These are phyloP conservation scores for Rotaria sp. DNA, from an alignment of 2,888 invertebrate species.

Conservation along the genomic window DNA sequence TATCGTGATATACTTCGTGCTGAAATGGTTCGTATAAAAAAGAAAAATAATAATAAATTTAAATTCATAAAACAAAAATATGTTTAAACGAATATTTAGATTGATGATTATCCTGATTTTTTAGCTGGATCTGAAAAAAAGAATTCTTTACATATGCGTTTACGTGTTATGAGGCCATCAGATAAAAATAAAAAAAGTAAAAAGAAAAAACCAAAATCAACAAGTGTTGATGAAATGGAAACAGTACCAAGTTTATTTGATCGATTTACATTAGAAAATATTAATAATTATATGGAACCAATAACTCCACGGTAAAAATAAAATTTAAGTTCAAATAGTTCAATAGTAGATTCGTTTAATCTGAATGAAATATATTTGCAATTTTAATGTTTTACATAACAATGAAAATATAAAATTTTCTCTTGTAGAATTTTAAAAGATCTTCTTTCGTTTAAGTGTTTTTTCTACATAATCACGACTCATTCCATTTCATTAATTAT, in stretches of 20 bases:
- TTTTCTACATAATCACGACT: no score
- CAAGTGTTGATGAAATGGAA: not conserved
- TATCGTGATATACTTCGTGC: not conserved
- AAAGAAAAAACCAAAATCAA: not conserved
- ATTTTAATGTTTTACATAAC: no score
- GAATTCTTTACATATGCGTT: not conserved
- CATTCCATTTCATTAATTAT: no score
- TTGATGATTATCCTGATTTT: slow-evolving; percentile 19
- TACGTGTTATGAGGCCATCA: not conserved
- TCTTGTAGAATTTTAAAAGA: no score
- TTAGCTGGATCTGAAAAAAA: not conserved
- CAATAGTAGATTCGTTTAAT: no score
- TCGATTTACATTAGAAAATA: not conserved
- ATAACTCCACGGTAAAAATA: not conserved
- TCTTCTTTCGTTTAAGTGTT: no score
- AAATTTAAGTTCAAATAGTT: no score
- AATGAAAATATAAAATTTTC: no score
- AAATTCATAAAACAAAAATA: no score
- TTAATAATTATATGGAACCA: not conserved
- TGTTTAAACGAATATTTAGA: not conserved
- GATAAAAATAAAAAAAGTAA: not conserved
- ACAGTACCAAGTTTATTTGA: slow-evolving; percentile 11
- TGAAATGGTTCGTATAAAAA: not conserved
- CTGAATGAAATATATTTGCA: no score
- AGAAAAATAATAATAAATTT: not conserved